phyloP scores from a whole-genome alignment of 2,113 vertebrate genomes.

The Atractosteus spatula region DNA sequence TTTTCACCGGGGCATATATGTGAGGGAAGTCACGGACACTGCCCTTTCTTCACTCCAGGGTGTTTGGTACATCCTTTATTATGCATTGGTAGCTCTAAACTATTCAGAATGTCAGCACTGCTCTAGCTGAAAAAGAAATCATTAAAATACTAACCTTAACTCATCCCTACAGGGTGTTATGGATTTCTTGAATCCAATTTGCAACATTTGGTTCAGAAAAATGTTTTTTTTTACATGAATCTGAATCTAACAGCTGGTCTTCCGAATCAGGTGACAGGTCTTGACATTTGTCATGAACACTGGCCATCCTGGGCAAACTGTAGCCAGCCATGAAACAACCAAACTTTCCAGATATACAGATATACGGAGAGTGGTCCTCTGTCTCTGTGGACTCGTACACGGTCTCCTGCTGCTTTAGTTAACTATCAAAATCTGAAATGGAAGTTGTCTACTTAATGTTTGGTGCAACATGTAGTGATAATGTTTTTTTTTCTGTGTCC shows the following conservation, averaged over 20 bases:
- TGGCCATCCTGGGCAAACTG: not conserved
- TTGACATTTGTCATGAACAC: not conserved
- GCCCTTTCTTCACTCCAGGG: too few relatives aligned
- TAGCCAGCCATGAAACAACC: not conserved
- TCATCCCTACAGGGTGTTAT: constrained; percentile 10
- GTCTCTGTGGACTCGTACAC: too few relatives aligned
- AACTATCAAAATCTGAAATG: too few relatives aligned
- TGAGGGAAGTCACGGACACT: too few relatives aligned
- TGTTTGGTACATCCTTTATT: too few relatives aligned
- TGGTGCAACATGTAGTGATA: too few relatives aligned
- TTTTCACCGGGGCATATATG: too few relatives aligned
- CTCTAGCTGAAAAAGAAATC: constrained; percentile 13
- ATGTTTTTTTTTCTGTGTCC: too few relatives aligned
- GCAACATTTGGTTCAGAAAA: not conserved
- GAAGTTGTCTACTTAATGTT: too few relatives aligned
- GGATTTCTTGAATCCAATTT: not conserved
- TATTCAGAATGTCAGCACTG: constrained; percentile 14
- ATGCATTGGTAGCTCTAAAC: too few relatives aligned
- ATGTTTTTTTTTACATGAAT: not conserved
- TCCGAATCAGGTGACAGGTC: not conserved
- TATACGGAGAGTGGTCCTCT: not conserved
- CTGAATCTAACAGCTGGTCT: not conserved
- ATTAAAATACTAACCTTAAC: constrained; percentile 12
- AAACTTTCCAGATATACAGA: not conserved
- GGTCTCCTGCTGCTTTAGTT: too few relatives aligned